Evolutionary conservation across 2,113 vertebrate genomes (phyloP), one percentile per base, ranked within the genome.

Genomic region (Podiceps cristatus): DNA sequence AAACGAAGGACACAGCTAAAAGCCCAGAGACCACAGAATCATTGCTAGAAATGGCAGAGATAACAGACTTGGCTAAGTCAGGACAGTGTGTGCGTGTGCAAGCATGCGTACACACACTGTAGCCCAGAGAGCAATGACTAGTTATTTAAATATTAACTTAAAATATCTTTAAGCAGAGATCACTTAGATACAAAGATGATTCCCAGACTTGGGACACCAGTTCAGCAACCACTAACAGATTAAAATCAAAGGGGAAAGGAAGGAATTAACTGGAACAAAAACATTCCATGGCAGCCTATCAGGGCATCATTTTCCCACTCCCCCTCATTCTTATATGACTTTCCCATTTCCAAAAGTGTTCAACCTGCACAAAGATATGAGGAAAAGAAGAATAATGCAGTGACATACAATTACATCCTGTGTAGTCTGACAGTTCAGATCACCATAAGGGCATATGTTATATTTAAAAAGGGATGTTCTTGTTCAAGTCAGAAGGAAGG

Each of bases 21-120:
- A 49, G 29, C 42, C 79, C n/a, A 20, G 63, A 91, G 35, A 42
- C 13, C 3, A 10, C 53, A 76, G 24, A 58, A 89, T 16, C 33
- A 45, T 4, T 66, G 4, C 31, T 42, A 50, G 53, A 75, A 91
- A 18, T 12, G 8, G 42, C 20, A 93, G 18, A 91, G 35, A 63
- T 6, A 31, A 72, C 29, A 63, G 27, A 56, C 27, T 20, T 77
- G 13, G 42, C n/a, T 74, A 79, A 53, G 19, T 20, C 45, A 72
- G 50, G 47, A 63, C 13, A 42, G 15, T 18, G 7, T 14, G 14
- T n/a, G 7, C 31, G 42, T 42, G 42, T 14, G 7, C 10, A 18
- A 24, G 37, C 16, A 64, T 3, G 5, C 13, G 37, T 4, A 58
- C 2, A 27, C 6, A 42, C 0, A 2, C 33, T 62, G 27, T 33